Conservation (phyloP, 2,888 invertebrate genomes). For the Phyllotreta striolata region DNA sequence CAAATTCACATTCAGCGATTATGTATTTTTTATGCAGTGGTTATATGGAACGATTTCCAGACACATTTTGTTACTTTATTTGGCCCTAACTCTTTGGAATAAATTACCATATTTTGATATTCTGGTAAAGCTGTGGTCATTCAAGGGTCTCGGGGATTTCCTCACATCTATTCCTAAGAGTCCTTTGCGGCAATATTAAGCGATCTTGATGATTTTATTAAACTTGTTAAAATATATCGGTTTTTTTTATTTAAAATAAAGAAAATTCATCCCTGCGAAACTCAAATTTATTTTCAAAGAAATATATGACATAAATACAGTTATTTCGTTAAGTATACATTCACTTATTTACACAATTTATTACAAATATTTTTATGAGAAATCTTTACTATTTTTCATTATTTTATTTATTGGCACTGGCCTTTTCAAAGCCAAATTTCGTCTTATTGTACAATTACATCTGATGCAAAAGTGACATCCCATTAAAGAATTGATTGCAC, state of each 20-base stretch:
- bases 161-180: slow-evolving; percentile 13
- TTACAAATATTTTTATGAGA: slow-evolving; percentile 53
- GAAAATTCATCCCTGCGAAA: slow-evolving; percentile 21
- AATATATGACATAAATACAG: slow-evolving; percentile 53
- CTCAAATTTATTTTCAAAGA: slow-evolving; percentile 31
- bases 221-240: neutral
- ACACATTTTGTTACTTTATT: slow-evolving; percentile 39
- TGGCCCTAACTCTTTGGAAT: slow-evolving; percentile 34
- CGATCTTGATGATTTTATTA: neutral
- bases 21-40: slow-evolving; percentile 36
- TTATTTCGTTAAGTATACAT: slow-evolving; percentile 55
- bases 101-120: slow-evolving; percentile 37
- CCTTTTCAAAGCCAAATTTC: slow-evolving; percentile 46
- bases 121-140: slow-evolving; percentile 34
- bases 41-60: slow-evolving; percentile 29
- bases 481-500: slow-evolving; percentile 49
- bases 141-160: slow-evolving; percentile 32
- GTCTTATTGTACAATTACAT: slow-evolving; percentile 40
- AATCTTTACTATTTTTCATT: slow-evolving; percentile 46
- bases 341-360: slow-evolving; percentile 55
- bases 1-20: slow-evolving; percentile 13
- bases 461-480: slow-evolving; percentile 43
- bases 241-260: neutral
- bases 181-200: slow-evolving; percentile 14
- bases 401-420: slow-evolving; percentile 51